A percentile compares a stretch with the other conserved stretches of the same genome.
These are phyloP conservation scores for Tachycineta bicolor DNA, from an alignment of 2,113 vertebrate species.

Conservation along the genomic window DNA sequence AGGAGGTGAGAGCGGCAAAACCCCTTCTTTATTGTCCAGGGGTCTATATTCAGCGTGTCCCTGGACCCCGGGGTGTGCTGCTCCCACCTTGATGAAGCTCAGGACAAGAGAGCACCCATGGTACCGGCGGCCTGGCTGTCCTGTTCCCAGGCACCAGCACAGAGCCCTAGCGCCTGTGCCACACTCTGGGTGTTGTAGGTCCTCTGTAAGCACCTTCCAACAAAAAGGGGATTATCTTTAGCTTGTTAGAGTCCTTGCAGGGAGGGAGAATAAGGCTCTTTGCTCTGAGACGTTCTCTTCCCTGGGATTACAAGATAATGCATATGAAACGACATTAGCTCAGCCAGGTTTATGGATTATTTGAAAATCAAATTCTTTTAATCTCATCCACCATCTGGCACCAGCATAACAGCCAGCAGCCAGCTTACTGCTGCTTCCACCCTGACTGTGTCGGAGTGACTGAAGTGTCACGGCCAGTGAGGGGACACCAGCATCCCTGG, in stretches of 20 bases:
- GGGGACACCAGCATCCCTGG: neutral
- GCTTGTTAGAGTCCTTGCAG: constrained; percentile 52
- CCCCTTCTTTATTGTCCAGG: neutral
- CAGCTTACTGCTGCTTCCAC: neutral
- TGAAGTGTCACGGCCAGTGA: neutral
- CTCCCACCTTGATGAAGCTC: neutral
- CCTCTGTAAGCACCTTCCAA: constrained; percentile 44
- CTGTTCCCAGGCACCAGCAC: neutral
- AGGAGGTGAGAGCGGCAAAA: neutral
- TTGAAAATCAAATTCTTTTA: constrained; percentile 73
- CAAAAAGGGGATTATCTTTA: constrained; percentile 56
- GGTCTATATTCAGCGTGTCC: neutral
- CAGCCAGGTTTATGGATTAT: constrained; percentile 77
- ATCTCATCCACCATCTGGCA: constrained; percentile 77
- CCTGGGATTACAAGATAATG: constrained; percentile 70
- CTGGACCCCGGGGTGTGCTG: neutral
- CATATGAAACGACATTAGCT: constrained; percentile 58
- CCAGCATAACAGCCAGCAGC: neutral
- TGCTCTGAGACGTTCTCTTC: constrained; percentile 52
- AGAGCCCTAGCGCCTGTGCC: neutral
- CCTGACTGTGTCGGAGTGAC: rapidly evolving
- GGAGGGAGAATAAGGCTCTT: constrained; percentile 45
- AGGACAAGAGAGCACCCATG: neutral
- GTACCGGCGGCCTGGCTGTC: neutral
- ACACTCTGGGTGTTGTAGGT: neutral